Base-by-base conservation (phyloP, 2,888 invertebrate genomes). In the Rhingia campestris region DNA sequence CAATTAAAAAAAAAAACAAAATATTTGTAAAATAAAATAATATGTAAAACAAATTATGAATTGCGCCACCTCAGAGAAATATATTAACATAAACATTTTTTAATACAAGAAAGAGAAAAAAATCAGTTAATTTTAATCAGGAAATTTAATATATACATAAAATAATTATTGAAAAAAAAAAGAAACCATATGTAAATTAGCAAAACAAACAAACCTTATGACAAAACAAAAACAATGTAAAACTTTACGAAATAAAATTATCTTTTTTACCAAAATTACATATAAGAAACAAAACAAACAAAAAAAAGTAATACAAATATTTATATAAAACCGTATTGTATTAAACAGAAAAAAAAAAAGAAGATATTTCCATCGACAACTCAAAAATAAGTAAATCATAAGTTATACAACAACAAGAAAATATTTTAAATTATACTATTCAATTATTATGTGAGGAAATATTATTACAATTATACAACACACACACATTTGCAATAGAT, bases 201-300 rank as follows among this genome's bases (percentile, higher is more conserved):
- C 51, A 82, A 67, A 84, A 74, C 69, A 74, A 74, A 54, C 61
- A 84, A 73, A 82, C 69, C 64, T 80, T 80, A 84, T 84, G 80
- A 84, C 59, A 80, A 75, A 41, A 61, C 72, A 49, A 72, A 64
- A 54, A 59, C 41, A 10, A 54, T 49, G 39, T 53, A 61, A 22
- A 70, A 77, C 56, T 37, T 67, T 79, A 84, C 72, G 69, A 79
- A 77, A 73, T 56, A 75, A 75, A 70, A 81, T 70, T 84, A 80
- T 84, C 84, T 84, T 84, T 84, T 84, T 79, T 84, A 84, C 84
- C 84, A 84, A 84, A 84, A 84, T 80, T 84, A 84, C 70, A 49
- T 59, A 80, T 84, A 84, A 84, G 84, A 54, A 67, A 75, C 12
- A 70, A 74, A 73, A 82, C 32, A 58, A 41, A 56, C 45, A 72